Percentiles rank a stretch among this genome's conserved stretches.
Evolutionary conservation across 2,113 vertebrate species (phyloP).

Genomic region (Brienomyrus longianalis): DNA sequence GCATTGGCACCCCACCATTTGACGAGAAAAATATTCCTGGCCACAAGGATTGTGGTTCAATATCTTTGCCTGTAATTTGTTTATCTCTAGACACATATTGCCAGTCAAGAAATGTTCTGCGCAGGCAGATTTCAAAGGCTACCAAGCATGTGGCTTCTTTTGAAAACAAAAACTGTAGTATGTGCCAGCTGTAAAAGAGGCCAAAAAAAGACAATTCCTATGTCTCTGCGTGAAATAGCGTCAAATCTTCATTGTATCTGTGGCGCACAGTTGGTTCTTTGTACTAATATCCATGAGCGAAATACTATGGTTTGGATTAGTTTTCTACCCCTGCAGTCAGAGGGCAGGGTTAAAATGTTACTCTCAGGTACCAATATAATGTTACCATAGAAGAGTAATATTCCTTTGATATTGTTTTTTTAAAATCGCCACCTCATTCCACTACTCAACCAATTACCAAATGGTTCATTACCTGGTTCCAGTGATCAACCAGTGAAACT

Average conservation of each 20-base stretch:
- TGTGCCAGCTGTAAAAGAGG: background rate
- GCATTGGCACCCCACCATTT: background rate
- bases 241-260: background rate
- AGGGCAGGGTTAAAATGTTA: background rate
- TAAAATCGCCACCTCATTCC: background rate
- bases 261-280: background rate
- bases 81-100: slow-evolving; percentile 17
- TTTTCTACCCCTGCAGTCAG: slow-evolving; percentile 1
- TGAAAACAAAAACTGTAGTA: slow-evolving; percentile 1
- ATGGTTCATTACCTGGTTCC: background rate
- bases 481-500: background rate
- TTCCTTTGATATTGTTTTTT: background rate
- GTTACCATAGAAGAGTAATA: background rate
- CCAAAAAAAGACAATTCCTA: background rate
- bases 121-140: background rate
- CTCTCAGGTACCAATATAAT: background rate
- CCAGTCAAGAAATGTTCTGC: slow-evolving; percentile 3
- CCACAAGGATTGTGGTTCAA: background rate
- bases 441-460: background rate
- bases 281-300: background rate
- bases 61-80: slow-evolving; percentile 14
- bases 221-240: background rate
- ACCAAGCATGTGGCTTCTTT: background rate
- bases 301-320: background rate
- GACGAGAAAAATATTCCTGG: background rate